These are phyloP conservation scores for Cantharis rustica DNA, from an alignment of 2,888 invertebrate species.

Conservation along the genomic window DNA sequence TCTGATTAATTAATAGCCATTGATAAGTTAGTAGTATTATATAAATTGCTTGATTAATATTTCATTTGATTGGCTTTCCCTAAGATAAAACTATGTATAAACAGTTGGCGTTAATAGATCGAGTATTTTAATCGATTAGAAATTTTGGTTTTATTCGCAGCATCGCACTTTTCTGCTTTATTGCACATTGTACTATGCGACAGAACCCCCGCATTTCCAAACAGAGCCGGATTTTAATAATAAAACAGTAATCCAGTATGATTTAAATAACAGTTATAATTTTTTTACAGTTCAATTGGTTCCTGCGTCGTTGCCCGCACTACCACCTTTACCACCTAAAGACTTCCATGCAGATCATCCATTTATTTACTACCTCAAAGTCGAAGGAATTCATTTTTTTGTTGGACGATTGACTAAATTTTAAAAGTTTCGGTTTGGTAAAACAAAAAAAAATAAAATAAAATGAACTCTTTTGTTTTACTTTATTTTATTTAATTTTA, in stretches of 20 bases:
- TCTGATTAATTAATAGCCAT: neutral
- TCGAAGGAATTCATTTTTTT: neutral
- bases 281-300: neutral
- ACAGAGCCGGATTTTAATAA: neutral
- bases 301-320: neutral
- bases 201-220: too few species aligned
- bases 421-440: neutral
- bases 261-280: neutral
- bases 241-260: neutral
- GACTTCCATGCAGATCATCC: slow-evolving; percentile 4
- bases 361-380: slow-evolving; percentile 4
- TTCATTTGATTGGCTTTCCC: neutral
- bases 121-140: neutral
- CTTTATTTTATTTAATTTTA: too few species aligned
- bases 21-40: too few species aligned
- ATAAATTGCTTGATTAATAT: neutral
- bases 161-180: neutral
- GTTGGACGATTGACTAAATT: neutral
- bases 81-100: too few species aligned
- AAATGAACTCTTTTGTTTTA: too few species aligned
- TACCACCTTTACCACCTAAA: neutral
- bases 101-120: neutral
- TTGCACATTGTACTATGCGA: neutral
- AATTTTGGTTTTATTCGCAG: neutral
- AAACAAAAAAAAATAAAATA: neutral